phyloP scores from a whole-genome alignment of 2,888 invertebrate species.

The Drosophila fulvimacula region DNA sequence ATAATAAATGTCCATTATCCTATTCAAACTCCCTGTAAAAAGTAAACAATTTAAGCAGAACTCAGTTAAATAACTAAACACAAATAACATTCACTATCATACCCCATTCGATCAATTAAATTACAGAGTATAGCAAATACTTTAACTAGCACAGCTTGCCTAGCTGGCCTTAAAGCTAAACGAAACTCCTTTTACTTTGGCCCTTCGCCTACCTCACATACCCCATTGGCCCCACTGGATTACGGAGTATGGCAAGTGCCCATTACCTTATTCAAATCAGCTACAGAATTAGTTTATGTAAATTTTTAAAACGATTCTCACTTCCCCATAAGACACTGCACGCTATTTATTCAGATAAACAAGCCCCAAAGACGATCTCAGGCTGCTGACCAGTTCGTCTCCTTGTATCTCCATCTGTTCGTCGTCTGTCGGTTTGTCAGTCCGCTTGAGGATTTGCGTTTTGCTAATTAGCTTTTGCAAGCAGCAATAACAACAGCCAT shows the following conservation, averaged over 20 bases:
- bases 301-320: constrained; percentile 63
- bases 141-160: not conserved
- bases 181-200: too few relatives aligned
- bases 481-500: constrained; percentile 51
- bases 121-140: not conserved
- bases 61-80: too few relatives aligned
- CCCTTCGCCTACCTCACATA: not conserved
- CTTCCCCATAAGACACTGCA: constrained; percentile 39
- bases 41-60: not conserved
- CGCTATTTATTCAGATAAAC: constrained; percentile 67
- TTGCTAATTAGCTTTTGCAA: constrained; percentile 70
- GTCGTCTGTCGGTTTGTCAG: not conserved
- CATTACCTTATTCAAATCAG: constrained; percentile 81
- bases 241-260: constrained; percentile 20
- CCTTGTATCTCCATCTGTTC: not conserved
- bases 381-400: constrained; percentile 24
- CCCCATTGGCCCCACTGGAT: not conserved
- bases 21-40: not conserved
- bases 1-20: not conserved
- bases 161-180: too few relatives aligned
- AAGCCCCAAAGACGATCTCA: constrained; percentile 36
- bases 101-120: not conserved
- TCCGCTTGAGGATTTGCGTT: constrained; percentile 46
- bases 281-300: constrained; percentile 79
- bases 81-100: too few relatives aligned